Evolutionary conservation across 2,113 vertebrate genomes (phyloP), one percentile per base, ranked within the genome.

Genomic region (Corythoichthys haematopterus): DNA sequence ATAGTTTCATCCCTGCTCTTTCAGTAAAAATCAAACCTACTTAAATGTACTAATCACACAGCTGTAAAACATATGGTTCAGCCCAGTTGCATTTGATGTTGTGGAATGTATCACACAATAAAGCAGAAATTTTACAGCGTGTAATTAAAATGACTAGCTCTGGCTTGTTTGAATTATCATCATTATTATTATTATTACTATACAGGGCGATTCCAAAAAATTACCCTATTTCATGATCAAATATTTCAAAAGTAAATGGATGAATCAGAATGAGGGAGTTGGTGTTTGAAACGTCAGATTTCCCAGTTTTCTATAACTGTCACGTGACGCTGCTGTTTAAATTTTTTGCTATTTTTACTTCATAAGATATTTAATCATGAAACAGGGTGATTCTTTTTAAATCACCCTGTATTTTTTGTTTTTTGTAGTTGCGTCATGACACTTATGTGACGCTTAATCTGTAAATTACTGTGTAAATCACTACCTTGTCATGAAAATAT

Each of bases 371-470:
- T 28, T 28, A 28, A 28, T 28, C 20, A 28, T 28, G 20, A 28
- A 28, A 28, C 20, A 28, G 20, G 20, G 20, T 28, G 20, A 28
- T 28, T 28, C 20, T 28, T 28, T 28, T 28, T 28, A 28, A 28
- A 28, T 28, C 20, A 28, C 20, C 20, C 20, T 28, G 35, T 8
- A 56, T 6, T 43, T 4, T 59, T 38, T 6, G 8, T 56, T 38
- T 10, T 65, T 53, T 43, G 46, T 43, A 43, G 33, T 52, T 48
- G 20, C 57, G n/a, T 33, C 14, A 50, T 28, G 36, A 5, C 58
- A 5, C 38, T 13, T 68, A 62, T 70, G 0, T 37, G 59, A 69
- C 65, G 74, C 46, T 52, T 71, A 52, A 52, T 60, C 59, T 0
- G 0, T 57, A 51, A 40, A 28, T 28, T 28, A 28, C 48, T 2